Percentiles rank a stretch among this genome's conserved stretches.
Conservation (phyloP, 2,113 vertebrate genomes). For the Guaruba guarouba region DNA sequence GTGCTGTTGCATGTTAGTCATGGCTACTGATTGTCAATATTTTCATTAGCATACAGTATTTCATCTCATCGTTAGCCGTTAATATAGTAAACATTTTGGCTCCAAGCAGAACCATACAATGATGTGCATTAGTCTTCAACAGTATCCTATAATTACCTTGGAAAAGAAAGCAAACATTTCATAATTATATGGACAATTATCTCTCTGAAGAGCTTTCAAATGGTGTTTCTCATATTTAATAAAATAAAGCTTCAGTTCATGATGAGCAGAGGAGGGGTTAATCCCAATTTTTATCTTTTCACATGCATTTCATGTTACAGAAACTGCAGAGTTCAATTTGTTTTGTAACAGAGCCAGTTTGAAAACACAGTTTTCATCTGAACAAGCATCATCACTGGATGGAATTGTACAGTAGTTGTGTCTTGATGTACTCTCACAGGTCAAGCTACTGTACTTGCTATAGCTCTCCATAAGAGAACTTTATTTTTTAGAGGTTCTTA, state of each 20-base stretch:
- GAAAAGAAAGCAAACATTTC: conserved; percentile 54
- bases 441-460: background rate
- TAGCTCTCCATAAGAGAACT: background rate
- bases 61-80: background rate
- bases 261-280: conserved; percentile 45
- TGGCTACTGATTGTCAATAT: background rate
- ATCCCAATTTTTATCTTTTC: conserved; percentile 21
- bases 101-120: conserved; percentile 8
- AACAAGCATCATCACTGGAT: background rate
- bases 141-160: conserved; percentile 42
- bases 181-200: conserved; percentile 63
- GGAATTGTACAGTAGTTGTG: background rate
- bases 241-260: conserved; percentile 42
- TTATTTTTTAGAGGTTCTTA: background rate
- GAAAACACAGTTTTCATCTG: background rate
- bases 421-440: background rate
- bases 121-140: background rate
- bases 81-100: background rate
- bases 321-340: background rate
- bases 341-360: background rate
- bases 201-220: conserved; percentile 44
- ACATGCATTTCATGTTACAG: background rate
- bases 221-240: conserved; percentile 15
- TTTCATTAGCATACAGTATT: background rate
- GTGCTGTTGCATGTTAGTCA: background rate